These are phyloP conservation scores for Dryoscopus gambensis DNA, from an alignment of 2,113 vertebrate genomes.

Conservation along the genomic window DNA sequence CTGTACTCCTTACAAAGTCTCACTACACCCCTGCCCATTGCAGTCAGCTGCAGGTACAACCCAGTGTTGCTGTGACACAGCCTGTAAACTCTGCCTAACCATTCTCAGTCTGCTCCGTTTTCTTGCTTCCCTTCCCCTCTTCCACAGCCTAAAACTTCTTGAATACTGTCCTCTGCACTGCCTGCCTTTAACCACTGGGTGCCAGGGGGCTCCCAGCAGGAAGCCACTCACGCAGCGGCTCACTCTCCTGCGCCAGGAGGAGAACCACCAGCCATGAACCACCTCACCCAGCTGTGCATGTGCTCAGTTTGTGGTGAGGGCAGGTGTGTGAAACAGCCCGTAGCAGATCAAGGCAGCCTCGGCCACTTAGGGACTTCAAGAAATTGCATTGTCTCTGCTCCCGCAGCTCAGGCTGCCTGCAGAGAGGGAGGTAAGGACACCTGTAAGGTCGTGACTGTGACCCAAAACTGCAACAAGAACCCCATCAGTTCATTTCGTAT, in stretches of 20 bases:
- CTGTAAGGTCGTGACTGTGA: background rate
- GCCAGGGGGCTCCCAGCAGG: background rate
- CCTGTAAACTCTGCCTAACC: background rate
- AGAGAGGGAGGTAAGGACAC: background rate
- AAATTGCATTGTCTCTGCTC: background rate
- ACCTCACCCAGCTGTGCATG: background rate
- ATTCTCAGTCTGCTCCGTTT: background rate
- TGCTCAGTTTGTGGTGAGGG: background rate
- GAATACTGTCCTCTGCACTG: background rate
- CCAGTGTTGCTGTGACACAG: background rate
- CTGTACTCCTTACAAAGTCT: background rate
- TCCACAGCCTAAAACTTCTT: background rate
- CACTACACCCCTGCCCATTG: background rate
- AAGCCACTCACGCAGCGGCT: fast-evolving
- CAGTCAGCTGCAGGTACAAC: background rate
- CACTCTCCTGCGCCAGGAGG: fast-evolving
- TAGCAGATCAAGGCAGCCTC: background rate
- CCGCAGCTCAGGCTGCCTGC: background rate
- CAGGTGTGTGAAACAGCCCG: background rate
- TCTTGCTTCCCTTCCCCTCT: background rate
- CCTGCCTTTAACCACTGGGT: background rate
- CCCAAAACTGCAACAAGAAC: background rate
- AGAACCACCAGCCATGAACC: background rate
- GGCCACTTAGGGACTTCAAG: fast-evolving
- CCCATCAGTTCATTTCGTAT: background rate